Evolutionary conservation across 2,888 invertebrate genomes (phyloP).

Genomic region (Dynastes tityus): DNA sequence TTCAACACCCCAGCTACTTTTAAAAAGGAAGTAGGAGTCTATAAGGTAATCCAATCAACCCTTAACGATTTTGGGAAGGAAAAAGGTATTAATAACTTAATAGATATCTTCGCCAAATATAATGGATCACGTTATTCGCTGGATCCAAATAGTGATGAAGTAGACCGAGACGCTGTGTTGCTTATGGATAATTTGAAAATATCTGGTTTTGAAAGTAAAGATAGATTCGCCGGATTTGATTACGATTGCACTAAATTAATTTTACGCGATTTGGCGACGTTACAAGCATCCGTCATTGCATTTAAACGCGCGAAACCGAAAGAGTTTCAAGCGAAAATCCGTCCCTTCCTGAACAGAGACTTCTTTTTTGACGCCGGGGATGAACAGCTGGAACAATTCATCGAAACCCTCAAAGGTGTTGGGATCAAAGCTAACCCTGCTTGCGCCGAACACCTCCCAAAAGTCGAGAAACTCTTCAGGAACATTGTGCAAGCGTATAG

Average conservation of each 20-base stretch:
- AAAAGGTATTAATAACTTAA: conserved; percentile 65
- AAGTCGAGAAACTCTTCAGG: conserved; percentile 15
- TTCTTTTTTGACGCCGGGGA: conserved; percentile 47
- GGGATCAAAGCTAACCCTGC: conserved; percentile 19
- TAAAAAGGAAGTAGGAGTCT: conserved; percentile 72
- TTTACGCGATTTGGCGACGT: conserved; percentile 71
- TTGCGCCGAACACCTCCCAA: conserved; percentile 21
- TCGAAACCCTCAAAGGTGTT: conserved; percentile 29
- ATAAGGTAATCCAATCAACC: conserved; percentile 69
- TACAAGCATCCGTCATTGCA: conserved; percentile 74
- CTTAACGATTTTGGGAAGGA: conserved; percentile 68
- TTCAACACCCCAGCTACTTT: conserved; percentile 72
- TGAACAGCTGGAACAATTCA: conserved; percentile 40
- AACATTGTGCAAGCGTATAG: conserved; percentile 7
- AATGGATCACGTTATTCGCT: conserved; percentile 70
- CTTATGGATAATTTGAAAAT: conserved; percentile 73
- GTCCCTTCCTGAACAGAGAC: conserved; percentile 62
- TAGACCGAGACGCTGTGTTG: conserved; percentile 72
- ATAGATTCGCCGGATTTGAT: conserved; percentile 71
- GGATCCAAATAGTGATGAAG: conserved; percentile 57
- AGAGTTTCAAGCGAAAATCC: conserved; percentile 65
- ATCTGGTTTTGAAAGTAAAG: conserved; percentile 69
- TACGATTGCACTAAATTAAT: conserved; percentile 69
- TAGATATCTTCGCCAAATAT: conserved; percentile 70
- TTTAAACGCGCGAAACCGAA: conserved; percentile 69